Percentiles rank a stretch among this genome's conserved stretches.
Conservation (phyloP, 2,113 vertebrate species). For the Myotis lucifugus region DNA sequence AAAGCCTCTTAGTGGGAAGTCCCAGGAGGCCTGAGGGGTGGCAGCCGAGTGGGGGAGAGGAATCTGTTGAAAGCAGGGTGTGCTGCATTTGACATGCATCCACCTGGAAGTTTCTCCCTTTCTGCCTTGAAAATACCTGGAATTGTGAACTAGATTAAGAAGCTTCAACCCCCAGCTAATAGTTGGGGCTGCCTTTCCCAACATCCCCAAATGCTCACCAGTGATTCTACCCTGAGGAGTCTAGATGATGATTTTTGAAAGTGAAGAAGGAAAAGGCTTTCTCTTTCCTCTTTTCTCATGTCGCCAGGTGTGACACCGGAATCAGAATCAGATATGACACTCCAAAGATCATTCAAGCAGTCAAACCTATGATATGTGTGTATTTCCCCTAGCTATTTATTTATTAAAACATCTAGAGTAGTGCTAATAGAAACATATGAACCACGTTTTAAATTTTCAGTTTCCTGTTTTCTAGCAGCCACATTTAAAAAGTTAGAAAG, state of each 20-base stretch:
- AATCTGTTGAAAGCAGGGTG: background rate
- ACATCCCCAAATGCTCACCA: background rate
- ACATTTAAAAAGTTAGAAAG: background rate
- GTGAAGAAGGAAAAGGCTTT: background rate
- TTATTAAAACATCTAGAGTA: background rate
- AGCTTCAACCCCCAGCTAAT: background rate
- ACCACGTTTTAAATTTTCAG: background rate
- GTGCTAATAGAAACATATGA: background rate
- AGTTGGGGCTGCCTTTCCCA: background rate
- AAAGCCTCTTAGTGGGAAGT: background rate
- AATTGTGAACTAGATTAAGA: background rate
- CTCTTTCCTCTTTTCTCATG: background rate
- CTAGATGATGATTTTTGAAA: background rate
- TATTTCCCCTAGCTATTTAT: background rate
- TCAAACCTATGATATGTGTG: background rate
- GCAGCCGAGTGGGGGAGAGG: too few species aligned
- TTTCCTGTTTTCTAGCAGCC: background rate
- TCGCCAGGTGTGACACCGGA: rapidly evolving
- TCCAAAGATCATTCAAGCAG: background rate
- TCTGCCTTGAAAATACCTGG: background rate
- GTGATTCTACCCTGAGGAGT: background rate
- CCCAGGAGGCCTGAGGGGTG: background rate
- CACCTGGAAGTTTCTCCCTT: background rate
- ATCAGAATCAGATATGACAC: background rate
- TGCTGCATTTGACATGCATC: background rate